A percentile compares a stretch with the other conserved stretches of the same genome.
These are phyloP conservation scores for Stegophylla sp. DNA, from an alignment of 2,888 invertebrate species.

Conservation along the genomic window DNA sequence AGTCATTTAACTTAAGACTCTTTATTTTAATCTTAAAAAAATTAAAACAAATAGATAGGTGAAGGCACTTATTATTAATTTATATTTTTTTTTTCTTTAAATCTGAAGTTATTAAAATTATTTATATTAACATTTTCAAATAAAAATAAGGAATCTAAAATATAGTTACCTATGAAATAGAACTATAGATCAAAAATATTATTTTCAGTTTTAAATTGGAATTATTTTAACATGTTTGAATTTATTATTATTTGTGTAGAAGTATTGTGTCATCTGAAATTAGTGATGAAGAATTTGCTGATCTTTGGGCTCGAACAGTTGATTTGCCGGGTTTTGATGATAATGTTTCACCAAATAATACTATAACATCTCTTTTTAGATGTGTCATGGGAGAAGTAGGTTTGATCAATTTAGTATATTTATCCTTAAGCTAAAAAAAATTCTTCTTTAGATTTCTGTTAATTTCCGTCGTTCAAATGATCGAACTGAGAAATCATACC, in stretches of 20 bases:
- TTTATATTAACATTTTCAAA: no score
- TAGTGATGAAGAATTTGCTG: slow-evolving; percentile 74
- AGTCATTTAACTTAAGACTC: no score
- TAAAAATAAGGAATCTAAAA: no score
- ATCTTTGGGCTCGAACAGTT: slow-evolving; percentile 77
- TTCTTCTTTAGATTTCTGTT: slow-evolving; percentile 69
- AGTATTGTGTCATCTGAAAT: slow-evolving; percentile 72
- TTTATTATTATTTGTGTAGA: slow-evolving; percentile 62
- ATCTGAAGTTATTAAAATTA: no score
- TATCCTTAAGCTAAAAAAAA: background rate
- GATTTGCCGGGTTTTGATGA: slow-evolving; percentile 84
- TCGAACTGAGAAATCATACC: slow-evolving; percentile 75
- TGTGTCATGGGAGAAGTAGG: slow-evolving; percentile 75
- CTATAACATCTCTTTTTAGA: slow-evolving; percentile 74
- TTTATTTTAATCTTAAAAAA: no score
- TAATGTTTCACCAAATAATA: slow-evolving; percentile 80
- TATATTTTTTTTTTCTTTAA: no score
- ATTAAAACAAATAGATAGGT: no score
- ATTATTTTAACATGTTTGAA: background rate
- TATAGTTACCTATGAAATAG: background rate
- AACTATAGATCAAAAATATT: background rate
- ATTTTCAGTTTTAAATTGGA: background rate
- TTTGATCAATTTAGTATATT: slow-evolving; percentile 19
- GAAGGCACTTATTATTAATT: no score
- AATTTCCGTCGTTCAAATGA: slow-evolving; percentile 73